Percentiles rank a stretch among this genome's conserved stretches.
phyloP scores from a whole-genome alignment of 2,797 vertebrate genomes.

The Mionectes olivaceus region DNA sequence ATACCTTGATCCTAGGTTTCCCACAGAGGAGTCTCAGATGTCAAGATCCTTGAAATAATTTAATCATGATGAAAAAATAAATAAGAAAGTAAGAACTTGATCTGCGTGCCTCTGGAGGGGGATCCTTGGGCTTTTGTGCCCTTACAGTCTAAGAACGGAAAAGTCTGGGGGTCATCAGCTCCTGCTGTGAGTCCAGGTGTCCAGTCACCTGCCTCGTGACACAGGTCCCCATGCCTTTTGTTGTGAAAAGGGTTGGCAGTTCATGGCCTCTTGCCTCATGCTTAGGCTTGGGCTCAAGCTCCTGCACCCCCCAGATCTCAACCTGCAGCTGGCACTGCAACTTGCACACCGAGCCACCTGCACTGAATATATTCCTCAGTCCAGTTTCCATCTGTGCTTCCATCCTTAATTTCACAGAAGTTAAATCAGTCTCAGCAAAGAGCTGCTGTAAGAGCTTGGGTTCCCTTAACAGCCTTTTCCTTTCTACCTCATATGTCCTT shows the following conservation, averaged over 20 bases:
- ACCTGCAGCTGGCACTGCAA: not conserved
- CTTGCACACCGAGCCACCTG: too few relatives aligned
- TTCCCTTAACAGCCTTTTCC: not conserved
- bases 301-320: accelerated
- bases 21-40: not conserved
- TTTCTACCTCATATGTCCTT: not conserved
- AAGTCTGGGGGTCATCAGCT: not conserved
- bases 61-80: not conserved
- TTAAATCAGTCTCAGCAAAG: not conserved
- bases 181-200: not conserved
- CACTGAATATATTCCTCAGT: not conserved
- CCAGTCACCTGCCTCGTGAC: accelerated
- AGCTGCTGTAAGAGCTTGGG: not conserved
- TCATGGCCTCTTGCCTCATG: accelerated
- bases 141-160: not conserved
- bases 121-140: not conserved
- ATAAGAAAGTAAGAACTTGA: not conserved
- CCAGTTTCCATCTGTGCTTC: not conserved
- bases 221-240: not conserved
- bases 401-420: not conserved
- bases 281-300: not conserved
- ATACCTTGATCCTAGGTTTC: not conserved
- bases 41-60: not conserved
- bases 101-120: not conserved
- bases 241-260: not conserved